Base-by-base conservation (phyloP, 2,888 invertebrate genomes). In the Clanis bilineata region DNA sequence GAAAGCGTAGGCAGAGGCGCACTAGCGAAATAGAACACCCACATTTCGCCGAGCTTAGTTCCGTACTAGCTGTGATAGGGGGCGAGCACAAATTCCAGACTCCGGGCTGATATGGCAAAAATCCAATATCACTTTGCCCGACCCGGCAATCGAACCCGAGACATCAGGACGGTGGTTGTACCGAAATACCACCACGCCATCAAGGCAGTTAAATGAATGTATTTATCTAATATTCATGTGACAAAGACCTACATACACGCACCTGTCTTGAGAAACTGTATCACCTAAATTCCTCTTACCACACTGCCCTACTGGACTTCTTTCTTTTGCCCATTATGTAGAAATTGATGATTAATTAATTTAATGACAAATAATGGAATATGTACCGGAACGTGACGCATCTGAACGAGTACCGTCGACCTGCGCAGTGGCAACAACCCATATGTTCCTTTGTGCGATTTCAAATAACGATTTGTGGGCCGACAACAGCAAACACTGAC, bases 351-450 rank as follows among this genome's bases (percentile, higher is more conserved):
- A 71, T 74, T 73, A 74, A 72, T 75, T 68, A 68, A 70, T 74
- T 75, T 73, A 66, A 67, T 60, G 72, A 73, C 71, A 76, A 78
- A 51, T 4, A 32, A 60, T 73, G 70, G 74, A 74, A 68, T 77
- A 73, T 73, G 71, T 74, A 63, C 77, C 80, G 83, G 84, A 82
- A 80, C 78, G 68, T 90, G 90, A 90, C 85, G 82, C 88, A 88
- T 73, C 60, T 65, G 63, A 68, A 73, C 69, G 62, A 73, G 74
- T 82, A 84, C 70, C 82, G 80, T 71, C 77, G 90, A 89, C 86
- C 90, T 73, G 77, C 76, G 73, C 75, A 73, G 64, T 76, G 74
- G 74, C 78, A 74, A 71, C 75, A 77, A 74, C 77, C 74, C 80
- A 79, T 75, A 71, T 79, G 78, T 68, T 77, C 77, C 88, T 90